Conservation (phyloP, 1,140 invertebrate species). For the Elysia chlorotica region DNA sequence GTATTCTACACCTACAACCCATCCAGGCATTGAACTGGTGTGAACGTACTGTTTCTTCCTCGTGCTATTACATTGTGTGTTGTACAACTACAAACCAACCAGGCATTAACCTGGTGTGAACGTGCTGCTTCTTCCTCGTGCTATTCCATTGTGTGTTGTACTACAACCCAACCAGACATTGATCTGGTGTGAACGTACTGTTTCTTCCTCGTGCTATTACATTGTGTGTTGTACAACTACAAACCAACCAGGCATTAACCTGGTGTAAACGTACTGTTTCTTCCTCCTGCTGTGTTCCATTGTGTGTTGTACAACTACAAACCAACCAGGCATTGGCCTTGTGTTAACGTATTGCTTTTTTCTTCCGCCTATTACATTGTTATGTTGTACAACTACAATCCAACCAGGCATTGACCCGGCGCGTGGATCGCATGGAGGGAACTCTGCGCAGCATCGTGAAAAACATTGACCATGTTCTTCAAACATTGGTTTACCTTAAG, state of each 20-base stretch:
- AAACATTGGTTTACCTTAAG: neutral
- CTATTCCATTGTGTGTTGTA: too few species aligned
- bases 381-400: too few species aligned
- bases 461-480: conserved; percentile 9
- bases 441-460: conserved; percentile 4
- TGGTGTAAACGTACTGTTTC: too few species aligned
- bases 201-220: neutral
- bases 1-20: too few species aligned
- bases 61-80: neutral
- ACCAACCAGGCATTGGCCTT: neutral
- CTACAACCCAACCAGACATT: too few species aligned
- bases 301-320: neutral
- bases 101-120: too few species aligned
- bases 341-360: neutral
- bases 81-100: neutral
- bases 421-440: conserved; percentile 9
- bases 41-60: too few species aligned
- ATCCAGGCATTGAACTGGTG: too few species aligned
- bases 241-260: too few species aligned
- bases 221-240: neutral
- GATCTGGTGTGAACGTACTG: too few species aligned
- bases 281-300: neutral
- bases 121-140: too few species aligned
- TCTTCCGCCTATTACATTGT: neutral
- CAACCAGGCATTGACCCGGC: conserved; percentile 2